Percentiles rank a stretch among this genome's conserved stretches.
Evolutionary conservation across 2,113 vertebrate genomes (phyloP).

Genomic region (Vulpes lagopus): DNA sequence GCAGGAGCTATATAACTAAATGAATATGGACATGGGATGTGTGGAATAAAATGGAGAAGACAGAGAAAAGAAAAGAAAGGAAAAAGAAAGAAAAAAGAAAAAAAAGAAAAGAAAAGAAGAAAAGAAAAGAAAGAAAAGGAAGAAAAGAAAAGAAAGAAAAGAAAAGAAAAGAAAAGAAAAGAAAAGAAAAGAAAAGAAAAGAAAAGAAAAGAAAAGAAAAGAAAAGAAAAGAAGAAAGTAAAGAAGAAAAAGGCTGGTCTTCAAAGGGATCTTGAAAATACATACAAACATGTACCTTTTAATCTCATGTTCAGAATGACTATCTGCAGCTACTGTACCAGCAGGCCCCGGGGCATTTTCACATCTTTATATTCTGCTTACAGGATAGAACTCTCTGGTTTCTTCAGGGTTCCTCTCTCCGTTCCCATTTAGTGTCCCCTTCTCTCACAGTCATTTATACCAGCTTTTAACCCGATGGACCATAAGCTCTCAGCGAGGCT

Average conservation of each 20-base stretch:
- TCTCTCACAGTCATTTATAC: neutral
- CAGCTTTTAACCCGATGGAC: neutral
- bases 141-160: too few relatives aligned
- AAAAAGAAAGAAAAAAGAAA: too few relatives aligned
- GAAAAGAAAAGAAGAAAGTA: neutral
- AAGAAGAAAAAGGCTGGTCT: too few relatives aligned
- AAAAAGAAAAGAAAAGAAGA: neutral
- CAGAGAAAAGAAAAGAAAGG: neutral
- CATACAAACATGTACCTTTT: neutral
- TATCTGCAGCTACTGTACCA: neutral
- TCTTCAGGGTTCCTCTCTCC: neutral
- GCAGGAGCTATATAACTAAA: neutral
- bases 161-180: too few relatives aligned
- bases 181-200: too few relatives aligned
- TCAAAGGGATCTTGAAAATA: neutral
- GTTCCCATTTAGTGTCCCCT: neutral
- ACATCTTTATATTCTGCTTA: neutral
- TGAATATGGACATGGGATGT: neutral
- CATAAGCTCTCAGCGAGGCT: accelerated
- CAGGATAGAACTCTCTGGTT: neutral
- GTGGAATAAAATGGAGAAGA: neutral
- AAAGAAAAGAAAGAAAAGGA: neutral
- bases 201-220: too few relatives aligned
- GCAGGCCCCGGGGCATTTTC: neutral
- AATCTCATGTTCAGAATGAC: neutral